Evolutionary conservation across 1,140 invertebrate genomes (phyloP).

Genomic region (Eriocheir sinensis): DNA sequence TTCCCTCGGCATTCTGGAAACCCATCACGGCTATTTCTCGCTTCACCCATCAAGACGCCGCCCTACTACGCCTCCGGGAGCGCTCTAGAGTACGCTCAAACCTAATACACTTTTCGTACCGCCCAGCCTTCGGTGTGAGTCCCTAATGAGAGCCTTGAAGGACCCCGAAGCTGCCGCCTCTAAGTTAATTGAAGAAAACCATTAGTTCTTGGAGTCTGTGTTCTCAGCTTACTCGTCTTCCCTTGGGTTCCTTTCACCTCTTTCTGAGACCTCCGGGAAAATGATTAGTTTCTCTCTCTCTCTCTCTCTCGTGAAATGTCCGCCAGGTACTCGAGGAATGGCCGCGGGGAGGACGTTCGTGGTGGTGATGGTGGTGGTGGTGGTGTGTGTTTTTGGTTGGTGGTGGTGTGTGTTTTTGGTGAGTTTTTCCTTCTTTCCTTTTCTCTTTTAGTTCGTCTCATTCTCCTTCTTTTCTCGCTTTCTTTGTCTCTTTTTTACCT

Average conservation of each 20-base stretch:
- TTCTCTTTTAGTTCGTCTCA: no score
- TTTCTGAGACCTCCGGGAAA: not conserved
- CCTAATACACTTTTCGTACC: not conserved
- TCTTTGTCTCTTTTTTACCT: no score
- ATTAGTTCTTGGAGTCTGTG: not conserved
- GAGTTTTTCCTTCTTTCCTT: no score
- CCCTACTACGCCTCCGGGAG: not conserved
- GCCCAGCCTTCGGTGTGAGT: not conserved
- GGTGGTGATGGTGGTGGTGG: not conserved
- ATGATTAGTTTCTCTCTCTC: not conserved
- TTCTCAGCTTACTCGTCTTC: not conserved
- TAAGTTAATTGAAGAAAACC: conserved; percentile 2
- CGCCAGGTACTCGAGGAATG: not conserved
- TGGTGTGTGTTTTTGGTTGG: no score
- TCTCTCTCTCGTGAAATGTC: not conserved
- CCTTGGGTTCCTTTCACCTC: not conserved
- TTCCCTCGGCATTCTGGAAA: no score
- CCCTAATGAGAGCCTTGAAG: not conserved
- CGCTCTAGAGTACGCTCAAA: not conserved
- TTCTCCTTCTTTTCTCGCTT: no score
- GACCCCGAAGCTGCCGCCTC: not conserved
- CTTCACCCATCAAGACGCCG: not conserved
- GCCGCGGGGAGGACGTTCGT: not conserved
- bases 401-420: no score
- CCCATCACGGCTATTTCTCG: no score